phyloP scores from a whole-genome alignment of 1,140 invertebrate genomes.

The Calephelis nemesis region DNA sequence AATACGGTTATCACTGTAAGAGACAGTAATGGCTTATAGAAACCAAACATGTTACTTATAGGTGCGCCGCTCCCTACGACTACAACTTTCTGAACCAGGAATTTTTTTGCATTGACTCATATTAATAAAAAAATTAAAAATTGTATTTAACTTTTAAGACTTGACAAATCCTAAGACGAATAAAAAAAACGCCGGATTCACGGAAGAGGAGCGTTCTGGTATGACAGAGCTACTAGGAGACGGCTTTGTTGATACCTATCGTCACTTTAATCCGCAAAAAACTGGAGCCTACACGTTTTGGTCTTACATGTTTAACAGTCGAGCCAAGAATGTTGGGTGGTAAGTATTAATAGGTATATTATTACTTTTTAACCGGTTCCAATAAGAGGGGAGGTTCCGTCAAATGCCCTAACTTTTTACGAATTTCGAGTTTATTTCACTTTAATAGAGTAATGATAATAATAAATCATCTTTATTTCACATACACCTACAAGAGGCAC shows the following conservation, averaged over 20 bases:
- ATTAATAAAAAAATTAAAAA: neutral
- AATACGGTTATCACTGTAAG: too few relatives aligned
- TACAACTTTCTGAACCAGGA: too few relatives aligned
- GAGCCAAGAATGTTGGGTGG: constrained; percentile 97
- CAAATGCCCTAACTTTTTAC: too few relatives aligned
- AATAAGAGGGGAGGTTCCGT: too few relatives aligned
- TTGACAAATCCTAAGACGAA: constrained; percentile 97
- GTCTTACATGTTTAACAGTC: constrained; percentile 92
- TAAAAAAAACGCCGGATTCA: constrained; percentile 96
- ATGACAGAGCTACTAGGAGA: constrained; percentile 91
- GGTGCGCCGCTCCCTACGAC: too few relatives aligned
- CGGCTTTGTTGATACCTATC: constrained; percentile 93
- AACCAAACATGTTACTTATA: constrained; percentile 10
- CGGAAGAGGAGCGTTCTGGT: constrained; percentile 93
- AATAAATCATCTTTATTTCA: too few relatives aligned
- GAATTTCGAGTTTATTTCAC: too few relatives aligned
- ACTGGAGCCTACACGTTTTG: constrained; percentile 95
- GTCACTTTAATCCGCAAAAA: constrained; percentile 92
- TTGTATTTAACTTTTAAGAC: constrained; percentile 80
- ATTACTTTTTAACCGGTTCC: neutral
- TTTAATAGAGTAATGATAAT: too few relatives aligned
- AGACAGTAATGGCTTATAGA: too few relatives aligned
- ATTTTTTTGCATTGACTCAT: neutral
- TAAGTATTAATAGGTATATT: constrained; percentile 61
- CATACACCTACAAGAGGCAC: too few relatives aligned